Percentiles rank a stretch among this genome's conserved stretches.
Evolutionary conservation across 2,113 vertebrate species (phyloP).

Genomic region (Scopus umbretta): DNA sequence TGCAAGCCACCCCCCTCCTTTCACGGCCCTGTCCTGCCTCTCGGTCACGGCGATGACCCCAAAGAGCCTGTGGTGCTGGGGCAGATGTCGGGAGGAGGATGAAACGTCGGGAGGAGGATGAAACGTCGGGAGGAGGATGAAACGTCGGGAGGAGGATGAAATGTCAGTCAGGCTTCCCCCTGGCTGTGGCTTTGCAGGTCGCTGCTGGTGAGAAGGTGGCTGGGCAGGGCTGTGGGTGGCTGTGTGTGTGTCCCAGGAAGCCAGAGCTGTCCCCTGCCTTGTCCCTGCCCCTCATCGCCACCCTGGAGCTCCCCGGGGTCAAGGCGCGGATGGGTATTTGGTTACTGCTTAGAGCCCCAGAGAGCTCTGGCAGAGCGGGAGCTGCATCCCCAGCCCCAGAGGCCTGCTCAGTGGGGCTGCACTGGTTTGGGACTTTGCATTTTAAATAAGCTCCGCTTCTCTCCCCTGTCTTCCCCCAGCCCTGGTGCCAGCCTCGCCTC

Average conservation of each 20-base stretch:
- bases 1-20: not conserved
- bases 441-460: not conserved
- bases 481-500: accelerated
- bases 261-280: no score
- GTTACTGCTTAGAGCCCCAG: not conserved
- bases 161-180: no score
- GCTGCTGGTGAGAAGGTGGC: not conserved
- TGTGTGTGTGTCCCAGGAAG: accelerated
- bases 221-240: not conserved
- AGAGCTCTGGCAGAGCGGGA: not conserved
- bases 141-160: no score
- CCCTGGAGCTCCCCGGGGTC: accelerated
- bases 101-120: not conserved
- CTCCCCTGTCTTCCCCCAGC: accelerated
- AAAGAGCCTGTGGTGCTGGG: accelerated
- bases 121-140: not conserved
- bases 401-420: not conserved
- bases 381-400: not conserved
- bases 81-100: not conserved
- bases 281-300: not conserved
- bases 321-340: no score
- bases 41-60: accelerated
- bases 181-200: accelerated
- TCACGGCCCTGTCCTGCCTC: accelerated
- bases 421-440: not conserved